These are phyloP conservation scores for Leucophenga montana DNA, from an alignment of 2,888 invertebrate species.

Conservation along the genomic window DNA sequence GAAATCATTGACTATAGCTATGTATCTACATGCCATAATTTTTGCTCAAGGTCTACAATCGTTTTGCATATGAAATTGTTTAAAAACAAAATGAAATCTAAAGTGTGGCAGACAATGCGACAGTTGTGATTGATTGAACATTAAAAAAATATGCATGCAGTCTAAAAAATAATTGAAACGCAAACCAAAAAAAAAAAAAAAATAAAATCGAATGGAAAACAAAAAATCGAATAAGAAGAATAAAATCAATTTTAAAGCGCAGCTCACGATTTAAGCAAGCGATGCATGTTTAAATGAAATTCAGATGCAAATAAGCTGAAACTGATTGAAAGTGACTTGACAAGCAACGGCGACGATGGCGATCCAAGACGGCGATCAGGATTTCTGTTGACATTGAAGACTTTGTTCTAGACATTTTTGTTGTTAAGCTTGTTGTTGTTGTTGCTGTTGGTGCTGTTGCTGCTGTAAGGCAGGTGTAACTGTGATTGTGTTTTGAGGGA, in stretches of 20 bases:
- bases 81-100: conserved; percentile 47
- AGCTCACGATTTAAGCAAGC: conserved; percentile 3
- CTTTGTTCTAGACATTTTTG: conserved; percentile 1
- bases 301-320: conserved; percentile 27
- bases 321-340: conserved; percentile 31
- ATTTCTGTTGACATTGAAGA: conserved; percentile 28
- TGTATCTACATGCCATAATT: no score
- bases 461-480: conserved; percentile 44
- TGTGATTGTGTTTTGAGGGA: conserved; percentile 16
- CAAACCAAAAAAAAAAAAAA: background rate
- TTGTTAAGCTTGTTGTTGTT: background rate
- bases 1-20: no score
- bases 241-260: background rate
- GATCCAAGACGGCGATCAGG: conserved; percentile 21
- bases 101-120: conserved; percentile 57
- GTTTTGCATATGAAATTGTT: background rate
- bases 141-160: conserved; percentile 3
- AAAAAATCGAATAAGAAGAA: conserved; percentile 18
- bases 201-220: background rate
- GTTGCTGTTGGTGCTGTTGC: conserved; percentile 39
- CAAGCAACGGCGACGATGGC: conserved; percentile 22
- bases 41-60: no score
- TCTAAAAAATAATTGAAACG: background rate
- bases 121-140: conserved; percentile 53
- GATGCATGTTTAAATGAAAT: conserved; percentile 18